A percentile compares a stretch with the other conserved stretches of the same genome.
Evolutionary conservation across 2,888 invertebrate genomes (phyloP).

Genomic region (Tinea trinotella): DNA sequence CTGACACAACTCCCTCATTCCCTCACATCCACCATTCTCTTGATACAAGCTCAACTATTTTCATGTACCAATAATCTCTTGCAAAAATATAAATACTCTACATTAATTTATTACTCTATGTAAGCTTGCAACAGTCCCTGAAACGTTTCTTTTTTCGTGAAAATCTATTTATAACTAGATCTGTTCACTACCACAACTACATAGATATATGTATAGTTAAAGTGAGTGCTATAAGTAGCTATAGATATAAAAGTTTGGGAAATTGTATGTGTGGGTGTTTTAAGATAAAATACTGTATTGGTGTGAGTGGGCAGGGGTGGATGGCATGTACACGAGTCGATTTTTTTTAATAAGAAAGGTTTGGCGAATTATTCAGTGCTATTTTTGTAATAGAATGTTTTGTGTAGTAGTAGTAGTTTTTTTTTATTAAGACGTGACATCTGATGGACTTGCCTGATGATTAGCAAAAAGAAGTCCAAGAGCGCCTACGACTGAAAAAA

Average conservation of each 20-base stretch:
- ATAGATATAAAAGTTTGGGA: conserved; percentile 8
- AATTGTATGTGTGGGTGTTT: not conserved
- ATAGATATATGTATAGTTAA: not conserved
- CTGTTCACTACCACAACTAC: conserved; percentile 16
- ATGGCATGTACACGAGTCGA: not conserved
- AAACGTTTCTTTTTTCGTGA: conserved; percentile 72
- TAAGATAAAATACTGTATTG: not conserved
- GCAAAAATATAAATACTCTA: not conserved
- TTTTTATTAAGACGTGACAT: too few species aligned
- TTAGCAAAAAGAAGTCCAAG: too few species aligned
- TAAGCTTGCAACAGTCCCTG: conserved; percentile 68
- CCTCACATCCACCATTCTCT: too few species aligned
- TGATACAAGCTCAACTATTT: too few species aligned
- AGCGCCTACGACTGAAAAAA: too few species aligned
- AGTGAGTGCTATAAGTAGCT: conserved; percentile 4
- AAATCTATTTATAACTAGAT: conserved; percentile 71
- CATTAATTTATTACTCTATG: conserved; percentile 27
- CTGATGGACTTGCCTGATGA: too few species aligned
- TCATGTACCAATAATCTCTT: too few species aligned
- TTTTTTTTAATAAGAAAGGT: not conserved
- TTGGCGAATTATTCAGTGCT: not conserved
- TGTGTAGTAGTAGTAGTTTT: too few species aligned
- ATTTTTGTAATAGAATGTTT: not conserved
- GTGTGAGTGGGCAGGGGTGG: conserved; percentile 13
- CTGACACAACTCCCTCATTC: too few species aligned